Evolutionary conservation across 2,113 vertebrate species (phyloP), one percentile per base, ranked within the genome.

Genomic region (Alouatta palliata): DNA sequence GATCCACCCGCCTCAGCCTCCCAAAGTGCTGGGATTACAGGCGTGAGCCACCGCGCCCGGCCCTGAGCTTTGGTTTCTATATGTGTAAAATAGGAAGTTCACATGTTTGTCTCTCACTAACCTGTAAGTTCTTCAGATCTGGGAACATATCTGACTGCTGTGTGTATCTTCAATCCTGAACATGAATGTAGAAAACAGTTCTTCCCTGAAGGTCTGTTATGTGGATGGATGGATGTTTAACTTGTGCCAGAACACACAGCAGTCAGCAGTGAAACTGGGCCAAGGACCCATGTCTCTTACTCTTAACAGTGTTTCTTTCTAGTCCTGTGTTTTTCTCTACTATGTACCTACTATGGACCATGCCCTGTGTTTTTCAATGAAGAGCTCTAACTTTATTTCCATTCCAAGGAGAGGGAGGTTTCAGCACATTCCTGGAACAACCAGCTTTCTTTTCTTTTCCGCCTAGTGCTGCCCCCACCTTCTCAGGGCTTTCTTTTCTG

Each of bases 401-500:
- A 0, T 71, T 77, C 64, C 3, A 8, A 45, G 86, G 64, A 73
- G 35, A 43, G 56, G n/a, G 85, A 25, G 54, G 17, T 73, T 61
- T 64, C 47, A n/a, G 32, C 70, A 90, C 27, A 58, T 91, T 89
- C 64, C 81, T 79, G 52, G 68, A 95, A 84, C 73, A 68, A 71
- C 52, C 25, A 43, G 19, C 30, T 86, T 61, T 23, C 58, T 64
- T 93, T 82, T 27, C 37, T 56, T 17, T 79, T 90, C 40, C 11
- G 56, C 45, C 47, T 47, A 5, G 20, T 56, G 45, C 68, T 61
- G 25, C n/a, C 43, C 37, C 76, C 20, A 45, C 25, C 58, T 68
- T 21, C 56, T n/a, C 27, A 54, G 83, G 52, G 91, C 54, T 94
- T 82, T 80, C 73, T 82, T 90, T 92, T 77, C 49, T 80, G 94